phyloP scores from a whole-genome alignment of 2,797 vertebrate species.

The Megalops cyprinoides region DNA sequence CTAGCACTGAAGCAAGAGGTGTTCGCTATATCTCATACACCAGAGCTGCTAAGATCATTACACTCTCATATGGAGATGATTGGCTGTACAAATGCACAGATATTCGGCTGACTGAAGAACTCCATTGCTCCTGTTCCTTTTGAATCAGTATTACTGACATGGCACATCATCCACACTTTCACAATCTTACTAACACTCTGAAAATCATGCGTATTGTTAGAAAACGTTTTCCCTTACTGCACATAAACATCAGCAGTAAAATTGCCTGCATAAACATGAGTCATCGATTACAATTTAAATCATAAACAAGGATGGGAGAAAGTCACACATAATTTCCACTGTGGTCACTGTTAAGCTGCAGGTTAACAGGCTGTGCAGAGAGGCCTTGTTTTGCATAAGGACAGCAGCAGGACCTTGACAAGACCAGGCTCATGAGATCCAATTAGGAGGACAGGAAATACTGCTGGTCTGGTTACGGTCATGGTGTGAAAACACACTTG shows the following conservation, averaged over 20 bases:
- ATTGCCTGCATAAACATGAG: background rate
- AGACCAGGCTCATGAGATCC: background rate
- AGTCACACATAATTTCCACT: background rate
- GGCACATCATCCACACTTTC: no score
- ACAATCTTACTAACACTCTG: no score
- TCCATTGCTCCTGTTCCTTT: background rate
- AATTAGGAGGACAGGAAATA: background rate
- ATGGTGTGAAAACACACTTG: background rate
- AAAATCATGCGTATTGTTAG: no score
- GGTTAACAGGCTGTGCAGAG: background rate
- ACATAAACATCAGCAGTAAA: background rate
- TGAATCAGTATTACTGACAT: no score
- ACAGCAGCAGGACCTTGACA: background rate
- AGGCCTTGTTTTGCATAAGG: background rate
- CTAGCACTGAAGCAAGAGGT: conserved; percentile 25
- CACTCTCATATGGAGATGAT: conserved; percentile 53
- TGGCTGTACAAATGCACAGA: conserved; percentile 43
- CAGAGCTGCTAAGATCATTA: conserved; percentile 41
- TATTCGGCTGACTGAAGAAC: background rate
- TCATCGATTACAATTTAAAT: background rate
- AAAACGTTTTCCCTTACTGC: no score
- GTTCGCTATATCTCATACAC: background rate
- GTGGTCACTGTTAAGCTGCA: background rate
- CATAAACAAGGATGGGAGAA: background rate
- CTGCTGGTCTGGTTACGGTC: background rate